Evolutionary conservation across 1,140 invertebrate genomes (phyloP), one percentile per base, ranked within the genome.

Genomic region (Vanessa atalanta): DNA sequence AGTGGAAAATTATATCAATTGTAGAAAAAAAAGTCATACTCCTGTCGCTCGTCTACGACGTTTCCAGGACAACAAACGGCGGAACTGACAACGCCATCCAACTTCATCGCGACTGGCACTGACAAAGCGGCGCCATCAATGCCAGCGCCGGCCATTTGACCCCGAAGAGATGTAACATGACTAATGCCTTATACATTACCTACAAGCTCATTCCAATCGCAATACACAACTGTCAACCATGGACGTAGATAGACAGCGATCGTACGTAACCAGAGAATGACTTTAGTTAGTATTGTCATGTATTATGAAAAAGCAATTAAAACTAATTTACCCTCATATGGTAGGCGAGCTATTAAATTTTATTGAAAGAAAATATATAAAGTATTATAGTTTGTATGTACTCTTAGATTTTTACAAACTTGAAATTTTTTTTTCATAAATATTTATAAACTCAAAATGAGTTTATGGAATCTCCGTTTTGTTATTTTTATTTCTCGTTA

Each of bases 81-180:
- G 79, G 73, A 76, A 70, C 82, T 84, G 82, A 88, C 82, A 86
- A 78, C 73, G 75, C 79, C 82, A 90, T 88, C 83, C 80, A 86
- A 84, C 83, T 85, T 85, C 82, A 87, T 86, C 83, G 73, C 75
- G 75, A 74, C 79, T 86, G 88, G 83, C 88, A 89, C 81, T 88
- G 88, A 89, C 83, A 84, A 88, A 89, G 84, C 82, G 80, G 67
- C 75, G 79, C 74, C 85, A 82, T 84, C 83, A 83, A 79, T 82
- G 80, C 74, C 80, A 80, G 73, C 74, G 79, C 70, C 77, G 76
- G 69, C 77, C 80, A 79, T 80, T 79, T 84, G 84, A 84, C 86
- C 86, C 81, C 81, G 57, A 76, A 78, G 71, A 80, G 73, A 78
- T 79, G 77, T 71, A 78, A 81, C 77, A 83, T 88, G 84, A 87